These are phyloP conservation scores for Lota lota DNA, from an alignment of 2,113 vertebrate genomes.

Conservation along the genomic window DNA sequence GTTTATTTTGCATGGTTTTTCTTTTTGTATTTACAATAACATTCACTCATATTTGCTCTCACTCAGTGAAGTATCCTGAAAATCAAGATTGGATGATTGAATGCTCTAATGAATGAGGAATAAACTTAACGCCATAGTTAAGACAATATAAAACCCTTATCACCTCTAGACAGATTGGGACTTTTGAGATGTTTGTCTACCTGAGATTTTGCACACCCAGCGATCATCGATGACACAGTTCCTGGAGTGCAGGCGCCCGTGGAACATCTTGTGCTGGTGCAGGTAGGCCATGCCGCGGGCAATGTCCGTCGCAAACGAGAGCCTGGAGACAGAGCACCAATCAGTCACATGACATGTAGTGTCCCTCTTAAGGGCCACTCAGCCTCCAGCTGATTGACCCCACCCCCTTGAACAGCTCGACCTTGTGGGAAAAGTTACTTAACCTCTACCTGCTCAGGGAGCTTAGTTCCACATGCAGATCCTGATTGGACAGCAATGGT, in stretches of 20 bases:
- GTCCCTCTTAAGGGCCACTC: not conserved
- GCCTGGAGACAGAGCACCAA: constrained; percentile 32
- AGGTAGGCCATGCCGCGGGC: constrained; percentile 73
- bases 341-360: not conserved
- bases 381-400: not conserved
- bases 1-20: not conserved
- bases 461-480: no score
- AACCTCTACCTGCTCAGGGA: not conserved
- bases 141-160: not conserved
- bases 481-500: no score
- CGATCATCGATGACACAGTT: constrained; percentile 76
- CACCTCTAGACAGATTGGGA: not conserved
- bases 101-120: not conserved
- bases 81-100: not conserved
- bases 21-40: not conserved
- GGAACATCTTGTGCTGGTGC: constrained; percentile 74
- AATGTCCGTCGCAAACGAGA: constrained; percentile 77
- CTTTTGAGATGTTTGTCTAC: constrained; percentile 32
- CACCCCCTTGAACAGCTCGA: not conserved
- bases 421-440: not conserved
- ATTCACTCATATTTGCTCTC: no score
- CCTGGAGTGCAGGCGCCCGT: constrained; percentile 71
- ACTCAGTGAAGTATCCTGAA: no score
- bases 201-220: constrained; percentile 79
- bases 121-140: no score